Evolutionary conservation across 2,797 vertebrate species (phyloP).

Genomic region (Clangula hyemalis): DNA sequence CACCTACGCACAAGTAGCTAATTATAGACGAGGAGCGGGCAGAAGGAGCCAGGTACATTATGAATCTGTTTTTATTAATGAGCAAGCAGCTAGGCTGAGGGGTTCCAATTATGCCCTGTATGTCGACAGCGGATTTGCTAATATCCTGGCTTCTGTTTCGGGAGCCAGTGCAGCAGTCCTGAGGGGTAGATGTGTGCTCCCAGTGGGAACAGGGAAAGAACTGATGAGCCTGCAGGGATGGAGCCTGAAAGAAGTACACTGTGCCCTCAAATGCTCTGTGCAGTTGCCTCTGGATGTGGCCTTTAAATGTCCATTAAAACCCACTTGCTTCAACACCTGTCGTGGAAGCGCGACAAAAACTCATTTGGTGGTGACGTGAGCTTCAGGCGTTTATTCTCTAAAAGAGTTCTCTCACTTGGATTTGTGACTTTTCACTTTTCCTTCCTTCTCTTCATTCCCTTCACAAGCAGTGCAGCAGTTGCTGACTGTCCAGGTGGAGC

Average conservation of each 20-base stretch:
- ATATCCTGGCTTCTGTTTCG: not conserved
- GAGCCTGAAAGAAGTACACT: not conserved
- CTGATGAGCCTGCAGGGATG: not conserved
- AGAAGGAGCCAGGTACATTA: not conserved
- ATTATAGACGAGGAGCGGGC: slow-evolving; percentile 29
- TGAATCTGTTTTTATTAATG: slow-evolving; percentile 44
- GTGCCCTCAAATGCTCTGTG: fast-evolving
- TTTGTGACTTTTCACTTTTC: not conserved
- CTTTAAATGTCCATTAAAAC: not conserved
- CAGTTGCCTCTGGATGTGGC: not conserved
- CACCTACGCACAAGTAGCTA: not conserved
- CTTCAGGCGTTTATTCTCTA: not conserved
- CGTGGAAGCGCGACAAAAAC: not conserved
- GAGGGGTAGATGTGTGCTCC: not conserved
- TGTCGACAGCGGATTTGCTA: not conserved
- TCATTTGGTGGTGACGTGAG: not conserved
- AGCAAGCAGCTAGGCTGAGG: not conserved
- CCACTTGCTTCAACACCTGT: not conserved
- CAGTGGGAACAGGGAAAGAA: not conserved
- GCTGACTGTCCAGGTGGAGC: not conserved
- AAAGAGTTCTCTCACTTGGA: not conserved
- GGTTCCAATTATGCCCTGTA: not conserved
- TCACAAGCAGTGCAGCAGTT: not conserved
- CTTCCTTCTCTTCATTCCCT: not conserved
- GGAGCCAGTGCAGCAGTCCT: not conserved